Conservation (phyloP, 1,140 invertebrate genomes). For the Cydia fagiglandana region DNA sequence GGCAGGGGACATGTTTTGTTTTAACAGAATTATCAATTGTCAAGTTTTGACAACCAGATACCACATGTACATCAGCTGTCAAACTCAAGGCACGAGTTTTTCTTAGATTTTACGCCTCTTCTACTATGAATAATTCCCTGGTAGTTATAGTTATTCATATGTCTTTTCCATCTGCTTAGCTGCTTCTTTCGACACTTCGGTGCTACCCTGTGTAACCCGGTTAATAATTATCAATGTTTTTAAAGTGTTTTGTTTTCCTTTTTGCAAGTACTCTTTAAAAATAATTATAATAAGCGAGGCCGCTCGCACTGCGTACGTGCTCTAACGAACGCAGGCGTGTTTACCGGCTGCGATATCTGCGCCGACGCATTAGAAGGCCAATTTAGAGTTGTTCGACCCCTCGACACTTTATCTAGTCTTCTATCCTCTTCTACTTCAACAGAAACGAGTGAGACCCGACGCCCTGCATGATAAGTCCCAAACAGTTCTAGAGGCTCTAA, state of each 20-base stretch:
- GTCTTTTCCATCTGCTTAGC: too few relatives aligned
- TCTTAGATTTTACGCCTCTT: too few relatives aligned
- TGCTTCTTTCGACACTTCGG: too few relatives aligned
- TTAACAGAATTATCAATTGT: too few relatives aligned
- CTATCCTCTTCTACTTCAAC: neutral
- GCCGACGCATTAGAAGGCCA: constrained; percentile 20
- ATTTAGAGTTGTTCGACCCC: constrained; percentile 16
- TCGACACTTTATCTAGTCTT: constrained; percentile 20
- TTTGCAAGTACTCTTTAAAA: neutral
- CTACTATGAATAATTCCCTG: too few relatives aligned
- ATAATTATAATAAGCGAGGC: constrained; percentile 16
- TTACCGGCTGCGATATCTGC: constrained; percentile 22
- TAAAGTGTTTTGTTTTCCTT: neutral
- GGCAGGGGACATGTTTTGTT: too few relatives aligned
- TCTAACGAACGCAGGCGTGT: constrained; percentile 1
- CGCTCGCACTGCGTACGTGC: constrained; percentile 19
- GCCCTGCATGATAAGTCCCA: neutral
- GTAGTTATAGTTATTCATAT: too few relatives aligned
- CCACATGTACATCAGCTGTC: too few relatives aligned
- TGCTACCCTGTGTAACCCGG: too few relatives aligned
- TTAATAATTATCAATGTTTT: neutral
- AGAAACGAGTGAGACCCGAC: neutral
- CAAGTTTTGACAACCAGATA: too few relatives aligned
- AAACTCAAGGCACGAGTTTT: too few relatives aligned
- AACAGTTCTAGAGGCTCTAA: constrained; percentile 5